Conservation (phyloP, 2,888 invertebrate species). For the Conops quadrifasciatus region DNA sequence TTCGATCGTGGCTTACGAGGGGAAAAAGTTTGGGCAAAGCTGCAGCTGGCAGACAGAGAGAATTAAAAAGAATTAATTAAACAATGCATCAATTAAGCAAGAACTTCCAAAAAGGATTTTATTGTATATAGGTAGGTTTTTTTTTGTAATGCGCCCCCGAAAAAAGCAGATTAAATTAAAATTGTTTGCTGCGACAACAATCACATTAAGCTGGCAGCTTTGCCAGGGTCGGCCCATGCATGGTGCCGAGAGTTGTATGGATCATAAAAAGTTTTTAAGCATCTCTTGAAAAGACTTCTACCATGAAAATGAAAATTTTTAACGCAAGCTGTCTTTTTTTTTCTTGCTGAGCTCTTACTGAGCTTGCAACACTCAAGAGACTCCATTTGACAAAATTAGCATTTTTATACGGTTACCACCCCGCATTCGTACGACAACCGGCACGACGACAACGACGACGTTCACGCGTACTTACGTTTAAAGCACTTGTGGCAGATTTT, state of each 20-base stretch:
- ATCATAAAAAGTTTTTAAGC: too few species aligned
- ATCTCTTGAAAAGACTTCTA: not conserved
- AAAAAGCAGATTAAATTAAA: not conserved
- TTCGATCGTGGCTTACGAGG: too few species aligned
- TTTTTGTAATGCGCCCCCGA: not conserved
- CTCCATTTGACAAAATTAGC: slow-evolving; percentile 32
- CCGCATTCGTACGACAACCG: not conserved
- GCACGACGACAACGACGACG: too few species aligned
- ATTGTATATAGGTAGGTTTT: not conserved
- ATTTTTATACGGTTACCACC: slow-evolving; percentile 9
- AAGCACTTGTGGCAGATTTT: too few species aligned
- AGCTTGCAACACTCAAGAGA: slow-evolving; percentile 10
- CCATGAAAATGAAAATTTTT: not conserved
- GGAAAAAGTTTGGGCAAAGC: slow-evolving; percentile 4
- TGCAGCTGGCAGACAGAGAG: not conserved
- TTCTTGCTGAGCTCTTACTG: not conserved
- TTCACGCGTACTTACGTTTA: too few species aligned
- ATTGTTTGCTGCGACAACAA: not conserved
- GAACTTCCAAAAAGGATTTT: not conserved
- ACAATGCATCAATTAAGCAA: not conserved
- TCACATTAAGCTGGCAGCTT: too few species aligned
- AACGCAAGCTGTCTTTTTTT: not conserved
- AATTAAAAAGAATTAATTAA: not conserved
- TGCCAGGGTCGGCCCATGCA: too few species aligned
- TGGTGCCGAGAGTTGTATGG: too few species aligned